These are phyloP conservation scores for Stenodera caucasica DNA, from an alignment of 2,888 invertebrate species.

Conservation along the genomic window DNA sequence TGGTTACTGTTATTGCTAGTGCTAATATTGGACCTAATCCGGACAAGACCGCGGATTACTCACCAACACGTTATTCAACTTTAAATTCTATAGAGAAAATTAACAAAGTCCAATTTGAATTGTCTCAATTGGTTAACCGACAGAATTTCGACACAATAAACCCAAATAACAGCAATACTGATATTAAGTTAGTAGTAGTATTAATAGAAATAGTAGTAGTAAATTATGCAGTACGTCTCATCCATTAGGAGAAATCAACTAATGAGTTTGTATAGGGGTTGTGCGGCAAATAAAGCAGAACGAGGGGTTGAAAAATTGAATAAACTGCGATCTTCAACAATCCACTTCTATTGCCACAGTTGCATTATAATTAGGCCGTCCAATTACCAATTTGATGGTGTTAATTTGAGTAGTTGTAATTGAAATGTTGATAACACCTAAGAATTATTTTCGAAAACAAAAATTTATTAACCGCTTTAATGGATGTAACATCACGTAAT, in stretches of 20 bases:
- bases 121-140: not conserved
- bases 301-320: slow-evolving; percentile 26
- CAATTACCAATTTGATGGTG: slow-evolving; percentile 46
- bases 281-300: slow-evolving; percentile 34
- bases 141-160: too few relatives aligned
- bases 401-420: slow-evolving; percentile 39
- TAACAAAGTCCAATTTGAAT: slow-evolving; percentile 7
- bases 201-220: too few relatives aligned
- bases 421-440: slow-evolving; percentile 43
- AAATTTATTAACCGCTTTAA: not conserved
- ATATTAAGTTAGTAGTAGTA: too few relatives aligned
- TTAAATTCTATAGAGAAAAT: slow-evolving; percentile 14
- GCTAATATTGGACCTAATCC: slow-evolving; percentile 32
- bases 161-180: too few relatives aligned
- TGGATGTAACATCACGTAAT: not conserved
- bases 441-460: too few relatives aligned
- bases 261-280: slow-evolving; percentile 32
- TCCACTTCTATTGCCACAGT: slow-evolving; percentile 27
- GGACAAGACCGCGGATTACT: slow-evolving; percentile 30
- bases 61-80: slow-evolving; percentile 29
- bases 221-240: slow-evolving; percentile 25
- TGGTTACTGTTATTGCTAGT: slow-evolving; percentile 33
- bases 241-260: slow-evolving; percentile 36
- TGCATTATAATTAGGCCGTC: slow-evolving; percentile 51
- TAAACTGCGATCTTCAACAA: slow-evolving; percentile 24